Evolutionary conservation across 1,140 invertebrate genomes (phyloP).

Genomic region (Habropoda laboriosa): DNA sequence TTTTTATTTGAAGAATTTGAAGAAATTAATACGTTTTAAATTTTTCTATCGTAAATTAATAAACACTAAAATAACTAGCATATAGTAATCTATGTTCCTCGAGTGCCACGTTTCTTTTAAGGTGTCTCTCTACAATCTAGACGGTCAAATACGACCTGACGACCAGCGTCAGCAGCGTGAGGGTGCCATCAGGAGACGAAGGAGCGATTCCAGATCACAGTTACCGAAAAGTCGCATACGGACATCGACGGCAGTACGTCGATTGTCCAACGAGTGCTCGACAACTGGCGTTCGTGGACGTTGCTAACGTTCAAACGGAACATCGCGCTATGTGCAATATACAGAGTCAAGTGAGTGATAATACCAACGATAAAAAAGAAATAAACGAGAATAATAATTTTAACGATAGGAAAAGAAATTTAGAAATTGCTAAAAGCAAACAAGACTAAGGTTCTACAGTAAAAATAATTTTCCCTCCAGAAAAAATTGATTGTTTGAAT

Average conservation of each 20-base stretch:
- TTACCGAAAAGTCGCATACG: conserved; percentile 61
- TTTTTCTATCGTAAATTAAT: too few species aligned
- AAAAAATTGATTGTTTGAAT: too few species aligned
- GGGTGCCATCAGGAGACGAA: conserved; percentile 24
- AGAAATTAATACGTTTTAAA: too few species aligned
- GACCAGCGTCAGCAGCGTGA: conserved; percentile 71
- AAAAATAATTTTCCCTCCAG: too few species aligned
- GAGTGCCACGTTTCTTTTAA: conserved; percentile 37
- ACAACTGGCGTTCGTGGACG: conserved; percentile 38
- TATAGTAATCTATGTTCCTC: conserved; percentile 22
- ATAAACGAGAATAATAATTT: too few species aligned
- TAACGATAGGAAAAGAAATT: too few species aligned
- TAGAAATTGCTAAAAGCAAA: too few species aligned
- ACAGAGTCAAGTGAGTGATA: conserved; percentile 63
- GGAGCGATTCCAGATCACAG: conserved; percentile 53
- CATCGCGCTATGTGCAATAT: conserved; percentile 10
- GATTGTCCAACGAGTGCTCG: conserved; percentile 67
- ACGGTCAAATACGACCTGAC: conserved; percentile 57
- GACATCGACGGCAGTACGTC: conserved; percentile 68
- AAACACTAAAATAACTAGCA: not conserved
- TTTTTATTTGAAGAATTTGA: too few species aligned
- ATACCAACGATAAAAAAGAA: not conserved
- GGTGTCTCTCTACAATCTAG: conserved; percentile 38
- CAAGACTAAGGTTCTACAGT: too few species aligned
- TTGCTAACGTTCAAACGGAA: conserved; percentile 71